Base-by-base conservation (phyloP, 1,140 invertebrate species). In the Triops cancriformis region DNA sequence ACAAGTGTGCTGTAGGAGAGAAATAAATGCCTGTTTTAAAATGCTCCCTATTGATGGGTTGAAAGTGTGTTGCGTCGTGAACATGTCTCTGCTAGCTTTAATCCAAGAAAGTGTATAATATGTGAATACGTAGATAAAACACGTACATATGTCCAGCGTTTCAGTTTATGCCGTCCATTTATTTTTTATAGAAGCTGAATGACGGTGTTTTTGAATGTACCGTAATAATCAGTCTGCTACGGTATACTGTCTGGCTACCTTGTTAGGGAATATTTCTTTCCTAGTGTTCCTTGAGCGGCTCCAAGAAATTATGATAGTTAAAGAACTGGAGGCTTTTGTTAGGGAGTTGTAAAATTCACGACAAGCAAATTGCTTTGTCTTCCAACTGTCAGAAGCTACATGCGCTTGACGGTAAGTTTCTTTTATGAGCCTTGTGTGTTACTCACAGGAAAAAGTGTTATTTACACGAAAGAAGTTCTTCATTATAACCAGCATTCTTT, bases 1-100 rank as follows among this genome's bases (percentile, higher is more conserved):
- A n/a, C 9, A 64, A 64, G 51, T 64, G 51, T 64, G 51, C 51
- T 64, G 51, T 64, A 64, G 51, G 51, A 64, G 51, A 64, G 51
- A 64, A 64, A 64, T 64, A 64, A 64, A 64, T 23, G 51, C 51
- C 23, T 64, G 23, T 64, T 64, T 64, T 23, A 18, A 64, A 23
- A 18, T 1, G 51, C 2, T 64, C 14, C 31, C 31, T 37, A 4
- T 37, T 37, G 31, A 37, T 4, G 31, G 31, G 7, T 37, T 37
- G 2, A 37, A 37, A 37, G 31, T 37, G 2, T 37, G 31, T 37
- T 37, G 7, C 7, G 31, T 37, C 31, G 31, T 2, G 31, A 37
- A 37, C 31, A 37, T 37, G 31, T 37, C 31, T 37, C 31, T 4
- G 31, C 2, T 4, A 37, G 31, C 31, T 2, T 37, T 37, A 37